A percentile compares a stretch with the other conserved stretches of the same genome.
Conservation (phyloP, 2,797 vertebrate species). For the Dromococcyx pavoninus region DNA sequence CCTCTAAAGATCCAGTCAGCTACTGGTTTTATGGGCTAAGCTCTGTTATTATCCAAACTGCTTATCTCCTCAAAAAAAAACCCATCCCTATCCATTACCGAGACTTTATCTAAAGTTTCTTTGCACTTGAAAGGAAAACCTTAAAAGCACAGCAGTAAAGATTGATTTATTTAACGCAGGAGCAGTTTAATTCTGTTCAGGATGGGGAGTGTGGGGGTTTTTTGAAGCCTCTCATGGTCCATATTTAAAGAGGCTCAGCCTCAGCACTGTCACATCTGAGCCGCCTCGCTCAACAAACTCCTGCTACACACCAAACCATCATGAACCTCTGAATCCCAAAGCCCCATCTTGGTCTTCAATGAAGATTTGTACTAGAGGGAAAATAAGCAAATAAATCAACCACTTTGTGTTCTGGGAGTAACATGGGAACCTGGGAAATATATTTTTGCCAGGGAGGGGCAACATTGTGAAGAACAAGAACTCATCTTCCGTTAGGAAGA, state of each 20-base stretch:
- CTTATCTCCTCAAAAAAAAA: background rate
- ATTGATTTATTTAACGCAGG: background rate
- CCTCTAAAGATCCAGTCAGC: background rate
- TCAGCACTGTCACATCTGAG: background rate
- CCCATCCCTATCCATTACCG: background rate
- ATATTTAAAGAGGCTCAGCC: background rate
- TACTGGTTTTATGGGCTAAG: background rate
- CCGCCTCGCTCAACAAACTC: background rate
- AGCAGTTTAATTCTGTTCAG: background rate
- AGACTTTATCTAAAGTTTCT: background rate
- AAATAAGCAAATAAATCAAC: background rate
- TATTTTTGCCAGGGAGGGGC: background rate
- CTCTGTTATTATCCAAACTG: background rate
- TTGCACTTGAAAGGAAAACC: background rate
- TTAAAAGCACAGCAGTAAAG: background rate
- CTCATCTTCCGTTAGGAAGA: too few species aligned
- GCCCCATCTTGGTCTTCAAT: background rate
- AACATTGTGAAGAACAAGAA: background rate
- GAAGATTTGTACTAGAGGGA: background rate
- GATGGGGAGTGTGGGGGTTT: background rate
- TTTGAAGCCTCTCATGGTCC: background rate
- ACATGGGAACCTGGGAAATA: background rate
- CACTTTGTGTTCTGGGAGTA: background rate
- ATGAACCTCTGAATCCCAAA: background rate
- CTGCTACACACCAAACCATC: background rate